Base-by-base conservation (phyloP, 2,888 invertebrate species). In the Eristalis pertinax region DNA sequence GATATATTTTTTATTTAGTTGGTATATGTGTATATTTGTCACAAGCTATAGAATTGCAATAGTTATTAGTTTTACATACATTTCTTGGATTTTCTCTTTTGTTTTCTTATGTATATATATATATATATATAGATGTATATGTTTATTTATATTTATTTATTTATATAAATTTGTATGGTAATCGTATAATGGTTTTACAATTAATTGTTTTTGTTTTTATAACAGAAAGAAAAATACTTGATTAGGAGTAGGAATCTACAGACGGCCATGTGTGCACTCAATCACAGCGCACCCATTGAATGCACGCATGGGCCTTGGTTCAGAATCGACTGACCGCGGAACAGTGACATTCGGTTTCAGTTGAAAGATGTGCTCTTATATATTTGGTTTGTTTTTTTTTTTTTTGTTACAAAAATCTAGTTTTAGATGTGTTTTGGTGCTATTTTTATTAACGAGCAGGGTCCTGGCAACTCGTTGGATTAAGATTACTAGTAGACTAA, bases 131-230 rank as follows among this genome's bases (percentile, higher is more conserved):
- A 4, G 4, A 29, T 32, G 32, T 50, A 50, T 77, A 29, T 32
- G 22, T 77, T 22, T 65, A 29, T 73, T 13, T 73, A 88, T 88
- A 86, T 58, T 43, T 56, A 77, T 85, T 88, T 79, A 72, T 89
- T 82, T 50, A 22, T 88, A 89, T 88, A 88, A 75, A 76, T 88
- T 90, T 90, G 83, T 56, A 69, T 73, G 50, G 41, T 72, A 67
- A 15, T 64, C 76, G 43, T 60, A 68, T 68, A 24, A 75, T 32
- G 22, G 7, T 32, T 32, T 32, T 32, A 32, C 32, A 32, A 32
- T 5, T 32, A 62, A 26, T 22, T 24, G 7, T 62, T 0, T 26
- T 62, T 29, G 15, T 24, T 62, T 29, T 4, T 15, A 22, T 35
- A 43, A 43, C 50, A 19, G 50, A 50, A 50, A 19, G 50, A 19